Evolutionary conservation across 1,140 invertebrate genomes (phyloP).

Genomic region (Polypedilum pembai): DNA sequence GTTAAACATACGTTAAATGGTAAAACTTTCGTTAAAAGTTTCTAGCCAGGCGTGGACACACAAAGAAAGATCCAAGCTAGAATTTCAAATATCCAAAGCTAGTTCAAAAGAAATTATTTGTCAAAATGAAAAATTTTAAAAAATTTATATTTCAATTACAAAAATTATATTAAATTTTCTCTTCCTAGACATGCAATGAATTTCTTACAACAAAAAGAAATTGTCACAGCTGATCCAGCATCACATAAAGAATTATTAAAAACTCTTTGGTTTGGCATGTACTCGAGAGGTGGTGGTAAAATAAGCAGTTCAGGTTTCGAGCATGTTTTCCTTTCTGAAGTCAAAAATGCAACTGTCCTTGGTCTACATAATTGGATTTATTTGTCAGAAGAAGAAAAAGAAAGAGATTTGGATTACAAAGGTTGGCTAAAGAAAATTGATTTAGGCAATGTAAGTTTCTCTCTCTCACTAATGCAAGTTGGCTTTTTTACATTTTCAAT

Average conservation of each 20-base stretch:
- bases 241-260: constrained; percentile 65
- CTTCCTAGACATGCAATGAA: constrained; percentile 31
- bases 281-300: constrained; percentile 64
- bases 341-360: constrained; percentile 64
- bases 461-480: too few relatives aligned
- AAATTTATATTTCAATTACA: too few relatives aligned
- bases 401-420: constrained; percentile 59
- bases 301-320: constrained; percentile 79
- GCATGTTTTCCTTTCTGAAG: constrained; percentile 78
- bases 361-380: constrained; percentile 89
- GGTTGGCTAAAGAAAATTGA: constrained; percentile 67
- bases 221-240: constrained; percentile 52
- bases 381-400: constrained; percentile 65
- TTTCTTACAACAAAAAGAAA: constrained; percentile 38
- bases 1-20: too few relatives aligned
- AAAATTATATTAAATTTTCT: too few relatives aligned
- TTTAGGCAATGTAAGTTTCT: constrained; percentile 63
- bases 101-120: too few relatives aligned
- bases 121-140: too few relatives aligned
- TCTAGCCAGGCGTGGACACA: too few relatives aligned
- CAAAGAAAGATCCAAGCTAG: too few relatives aligned
- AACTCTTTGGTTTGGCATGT: constrained; percentile 73
- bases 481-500: not conserved
- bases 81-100: too few relatives aligned
- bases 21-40: too few relatives aligned